phyloP scores from a whole-genome alignment of 2,797 vertebrate species.

The Heliangelus exortis region DNA sequence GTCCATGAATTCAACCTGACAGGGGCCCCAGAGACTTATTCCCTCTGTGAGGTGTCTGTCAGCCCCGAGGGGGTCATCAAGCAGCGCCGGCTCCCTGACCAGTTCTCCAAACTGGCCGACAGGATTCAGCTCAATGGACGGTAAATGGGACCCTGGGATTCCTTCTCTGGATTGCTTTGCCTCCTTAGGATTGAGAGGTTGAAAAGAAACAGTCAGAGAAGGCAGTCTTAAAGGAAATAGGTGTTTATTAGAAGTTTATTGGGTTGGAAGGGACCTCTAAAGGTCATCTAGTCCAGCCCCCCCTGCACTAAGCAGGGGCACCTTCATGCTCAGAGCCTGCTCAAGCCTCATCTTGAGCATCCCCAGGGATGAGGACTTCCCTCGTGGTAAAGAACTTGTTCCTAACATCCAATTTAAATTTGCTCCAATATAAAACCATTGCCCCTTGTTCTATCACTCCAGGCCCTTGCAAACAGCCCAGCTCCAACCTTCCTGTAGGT shows the following conservation, averaged over 20 bases:
- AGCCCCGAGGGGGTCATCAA: conserved; percentile 96
- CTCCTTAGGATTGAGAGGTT: not conserved
- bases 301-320: too few relatives aligned
- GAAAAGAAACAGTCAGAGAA: fast-evolving
- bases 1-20: conserved; percentile 90
- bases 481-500: too few relatives aligned
- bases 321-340: too few relatives aligned
- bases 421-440: too few relatives aligned
- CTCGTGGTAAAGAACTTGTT: too few relatives aligned
- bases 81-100: conserved; percentile 92
- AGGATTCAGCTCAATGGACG: conserved; percentile 96
- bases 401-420: too few relatives aligned
- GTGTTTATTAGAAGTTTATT: not conserved
- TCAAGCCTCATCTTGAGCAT: too few relatives aligned
- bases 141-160: conserved; percentile 63
- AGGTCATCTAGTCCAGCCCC: too few relatives aligned
- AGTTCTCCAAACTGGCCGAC: conserved; percentile 95
- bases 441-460: too few relatives aligned
- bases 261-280: too few relatives aligned
- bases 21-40: conserved; percentile 87
- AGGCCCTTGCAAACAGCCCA: too few relatives aligned
- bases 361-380: too few relatives aligned
- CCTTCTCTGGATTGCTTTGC: not conserved
- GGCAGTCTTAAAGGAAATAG: not conserved
- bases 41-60: conserved; percentile 94